phyloP scores from a whole-genome alignment of 1,140 invertebrate genomes.

The Drosophila busckii region DNA sequence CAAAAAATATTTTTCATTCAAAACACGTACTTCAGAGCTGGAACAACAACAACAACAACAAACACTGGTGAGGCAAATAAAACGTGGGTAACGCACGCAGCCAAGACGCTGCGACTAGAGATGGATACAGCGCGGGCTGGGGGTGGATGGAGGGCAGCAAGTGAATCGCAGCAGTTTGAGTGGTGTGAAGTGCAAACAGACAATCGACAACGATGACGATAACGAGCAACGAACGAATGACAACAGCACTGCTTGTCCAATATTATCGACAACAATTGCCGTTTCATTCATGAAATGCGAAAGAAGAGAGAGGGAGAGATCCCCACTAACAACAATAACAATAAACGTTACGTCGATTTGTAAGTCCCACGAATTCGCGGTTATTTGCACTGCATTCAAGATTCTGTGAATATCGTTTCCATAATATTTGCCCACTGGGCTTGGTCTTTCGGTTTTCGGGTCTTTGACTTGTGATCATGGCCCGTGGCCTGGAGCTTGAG shows the following conservation, averaged over 20 bases:
- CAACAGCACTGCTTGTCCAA: too few relatives aligned
- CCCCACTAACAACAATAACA: slow-evolving; percentile 14
- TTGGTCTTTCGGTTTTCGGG: too few relatives aligned
- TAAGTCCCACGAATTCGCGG: slow-evolving; percentile 15
- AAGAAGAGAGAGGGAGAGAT: slow-evolving; percentile 27
- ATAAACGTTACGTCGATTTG: slow-evolving; percentile 18
- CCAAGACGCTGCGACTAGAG: background rate
- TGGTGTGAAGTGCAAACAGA: slow-evolving; percentile 43
- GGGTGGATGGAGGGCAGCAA: background rate
- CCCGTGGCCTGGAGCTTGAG: too few relatives aligned
- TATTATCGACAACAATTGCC: slow-evolving; percentile 32
- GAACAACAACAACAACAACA: slow-evolving; percentile 22
- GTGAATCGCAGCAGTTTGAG: slow-evolving; percentile 7
- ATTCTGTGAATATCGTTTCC: slow-evolving; percentile 3
- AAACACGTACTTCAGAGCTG: slow-evolving; percentile 54
- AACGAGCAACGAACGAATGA: slow-evolving; percentile 2
- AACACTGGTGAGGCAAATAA: slow-evolving; percentile 26
- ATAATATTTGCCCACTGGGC: too few relatives aligned
- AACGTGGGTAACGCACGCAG: slow-evolving; percentile 26
- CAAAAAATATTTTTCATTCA: slow-evolving; percentile 58
- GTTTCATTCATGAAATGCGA: slow-evolving; percentile 46
- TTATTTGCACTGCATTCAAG: slow-evolving; percentile 32
- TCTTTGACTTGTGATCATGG: too few relatives aligned
- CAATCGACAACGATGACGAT: slow-evolving; percentile 8
- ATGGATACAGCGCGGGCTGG: background rate